Evolutionary conservation across 2,113 vertebrate species (phyloP).

Genomic region (Pungitius pungitius): DNA sequence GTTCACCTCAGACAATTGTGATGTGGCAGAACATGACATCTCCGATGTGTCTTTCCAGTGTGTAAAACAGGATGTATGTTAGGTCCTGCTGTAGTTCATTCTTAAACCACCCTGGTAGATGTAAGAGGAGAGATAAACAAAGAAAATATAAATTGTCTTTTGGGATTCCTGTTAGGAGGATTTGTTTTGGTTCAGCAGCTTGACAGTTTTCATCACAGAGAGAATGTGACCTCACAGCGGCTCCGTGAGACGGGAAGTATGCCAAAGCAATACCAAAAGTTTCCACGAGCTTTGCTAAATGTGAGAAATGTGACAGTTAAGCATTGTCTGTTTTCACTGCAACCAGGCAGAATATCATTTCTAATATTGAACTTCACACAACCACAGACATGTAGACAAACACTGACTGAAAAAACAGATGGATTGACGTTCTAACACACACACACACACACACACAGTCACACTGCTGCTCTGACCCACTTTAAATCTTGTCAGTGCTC

Average conservation of each 20-base stretch:
- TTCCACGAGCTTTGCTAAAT: conserved; percentile 19
- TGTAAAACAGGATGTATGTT: conserved; percentile 21
- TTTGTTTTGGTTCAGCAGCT: conserved; percentile 52
- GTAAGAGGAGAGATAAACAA: conserved; percentile 47
- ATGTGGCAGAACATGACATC: background rate
- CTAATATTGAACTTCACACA: conserved; percentile 18
- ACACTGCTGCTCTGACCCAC: conserved; percentile 61
- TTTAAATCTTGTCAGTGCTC: conserved; percentile 57
- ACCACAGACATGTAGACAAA: conserved; percentile 8
- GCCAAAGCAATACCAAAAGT: conserved; percentile 10
- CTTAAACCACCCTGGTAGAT: conserved; percentile 24
- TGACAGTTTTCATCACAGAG: conserved; percentile 29
- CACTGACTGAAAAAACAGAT: conserved; percentile 17
- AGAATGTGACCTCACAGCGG: conserved; percentile 13
- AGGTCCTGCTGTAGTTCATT: conserved; percentile 26
- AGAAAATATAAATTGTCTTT: conserved; percentile 43
- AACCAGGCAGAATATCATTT: conserved; percentile 14
- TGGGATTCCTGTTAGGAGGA: conserved; percentile 18
- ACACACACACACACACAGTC: conserved; percentile 17
- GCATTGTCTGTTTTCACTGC: conserved; percentile 12
- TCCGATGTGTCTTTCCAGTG: conserved; percentile 6
- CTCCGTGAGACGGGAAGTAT: background rate
- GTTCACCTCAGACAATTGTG: background rate
- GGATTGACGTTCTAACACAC: conserved; percentile 9
- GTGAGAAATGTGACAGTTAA: conserved; percentile 10